Evolutionary conservation across 1,140 invertebrate genomes (phyloP).

Genomic region (Metaphire vulgaris): DNA sequence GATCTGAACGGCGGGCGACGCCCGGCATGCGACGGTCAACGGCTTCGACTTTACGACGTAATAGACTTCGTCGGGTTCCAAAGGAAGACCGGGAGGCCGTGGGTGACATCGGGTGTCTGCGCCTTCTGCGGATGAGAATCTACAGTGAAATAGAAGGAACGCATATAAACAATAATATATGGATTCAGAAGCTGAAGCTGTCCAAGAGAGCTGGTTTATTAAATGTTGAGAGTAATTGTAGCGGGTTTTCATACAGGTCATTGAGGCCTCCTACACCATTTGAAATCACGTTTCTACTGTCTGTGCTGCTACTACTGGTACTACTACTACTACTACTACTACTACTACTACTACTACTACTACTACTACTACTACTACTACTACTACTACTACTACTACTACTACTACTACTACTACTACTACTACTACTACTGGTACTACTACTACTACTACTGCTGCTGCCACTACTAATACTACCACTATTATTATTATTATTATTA

Average conservation of each 20-base stretch:
- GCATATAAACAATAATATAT: background rate
- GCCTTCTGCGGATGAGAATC: background rate
- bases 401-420: too few relatives aligned
- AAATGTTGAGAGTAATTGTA: background rate
- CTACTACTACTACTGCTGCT: too few relatives aligned
- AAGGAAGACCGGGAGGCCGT: background rate
- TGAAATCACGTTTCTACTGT: too few relatives aligned
- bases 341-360: too few relatives aligned
- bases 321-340: too few relatives aligned
- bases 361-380: too few relatives aligned
- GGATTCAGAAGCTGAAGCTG: background rate
- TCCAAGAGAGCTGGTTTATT: background rate
- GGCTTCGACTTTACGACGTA: conserved; percentile 77
- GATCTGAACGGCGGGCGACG: conserved; percentile 70
- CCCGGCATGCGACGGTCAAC: conserved; percentile 74
- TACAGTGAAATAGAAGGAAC: too few relatives aligned
- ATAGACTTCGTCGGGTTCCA: conserved; percentile 73
- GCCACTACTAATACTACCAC: too few relatives aligned
- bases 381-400: too few relatives aligned
- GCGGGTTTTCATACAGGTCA: background rate
- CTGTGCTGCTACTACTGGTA: too few relatives aligned
- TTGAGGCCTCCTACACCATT: background rate
- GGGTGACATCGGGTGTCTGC: background rate
- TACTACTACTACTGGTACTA: too few relatives aligned
- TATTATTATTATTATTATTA: too few relatives aligned